These are phyloP conservation scores for Colius striatus DNA, from an alignment of 2,113 vertebrate species.

Conservation along the genomic window DNA sequence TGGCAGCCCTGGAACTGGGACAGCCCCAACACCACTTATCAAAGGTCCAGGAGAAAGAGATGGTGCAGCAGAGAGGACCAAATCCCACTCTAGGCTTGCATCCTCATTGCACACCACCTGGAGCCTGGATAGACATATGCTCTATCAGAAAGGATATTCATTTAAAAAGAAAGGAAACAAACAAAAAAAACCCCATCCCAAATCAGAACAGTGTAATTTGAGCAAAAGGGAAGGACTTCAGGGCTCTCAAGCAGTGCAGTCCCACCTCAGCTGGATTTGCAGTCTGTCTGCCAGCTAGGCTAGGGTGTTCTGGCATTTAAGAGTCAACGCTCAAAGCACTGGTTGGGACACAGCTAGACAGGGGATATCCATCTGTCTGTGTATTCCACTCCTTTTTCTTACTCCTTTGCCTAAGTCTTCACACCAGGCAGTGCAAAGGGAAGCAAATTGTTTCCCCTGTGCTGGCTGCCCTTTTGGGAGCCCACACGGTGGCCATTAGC, in stretches of 20 bases:
- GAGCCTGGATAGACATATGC: accelerated
- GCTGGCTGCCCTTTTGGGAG: accelerated
- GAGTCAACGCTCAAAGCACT: accelerated
- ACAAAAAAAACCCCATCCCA: accelerated
- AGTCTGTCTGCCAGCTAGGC: background rate
- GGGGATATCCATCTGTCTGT: background rate
- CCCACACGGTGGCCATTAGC: accelerated
- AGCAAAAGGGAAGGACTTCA: background rate
- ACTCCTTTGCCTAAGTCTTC: background rate
- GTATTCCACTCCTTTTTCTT: background rate
- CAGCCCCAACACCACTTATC: background rate
- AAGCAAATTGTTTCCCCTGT: accelerated
- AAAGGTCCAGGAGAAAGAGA: background rate
- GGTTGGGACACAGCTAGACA: background rate
- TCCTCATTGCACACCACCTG: background rate
- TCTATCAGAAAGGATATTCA: background rate
- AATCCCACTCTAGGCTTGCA: background rate
- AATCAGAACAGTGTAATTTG: background rate
- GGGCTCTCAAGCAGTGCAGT: background rate
- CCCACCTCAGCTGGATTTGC: background rate
- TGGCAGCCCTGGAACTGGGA: background rate
- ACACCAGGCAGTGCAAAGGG: background rate
- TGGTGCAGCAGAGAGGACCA: accelerated
- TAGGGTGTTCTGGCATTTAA: background rate
- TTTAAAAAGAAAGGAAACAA: background rate